phyloP scores from a whole-genome alignment of 2,888 invertebrate genomes.

The Drosophila recens region DNA sequence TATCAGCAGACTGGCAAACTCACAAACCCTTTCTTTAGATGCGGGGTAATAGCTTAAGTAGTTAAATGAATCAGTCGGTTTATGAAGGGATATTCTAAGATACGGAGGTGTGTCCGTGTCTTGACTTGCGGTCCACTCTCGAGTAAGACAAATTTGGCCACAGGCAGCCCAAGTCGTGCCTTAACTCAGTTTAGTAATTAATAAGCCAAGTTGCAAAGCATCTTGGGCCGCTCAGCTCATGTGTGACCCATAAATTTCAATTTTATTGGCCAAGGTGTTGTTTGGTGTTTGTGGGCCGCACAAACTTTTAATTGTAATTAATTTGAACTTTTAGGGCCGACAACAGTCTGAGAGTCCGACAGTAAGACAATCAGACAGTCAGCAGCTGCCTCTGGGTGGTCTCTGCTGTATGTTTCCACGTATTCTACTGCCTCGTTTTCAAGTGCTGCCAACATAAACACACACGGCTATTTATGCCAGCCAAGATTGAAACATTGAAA shows the following conservation, averaged over 20 bases:
- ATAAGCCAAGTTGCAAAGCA: conserved; percentile 51
- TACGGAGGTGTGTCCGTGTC: conserved; percentile 25
- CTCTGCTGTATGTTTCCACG: conserved; percentile 6
- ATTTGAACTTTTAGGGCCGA: conserved; percentile 60
- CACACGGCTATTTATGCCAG: conserved; percentile 71
- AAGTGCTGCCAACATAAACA: conserved; percentile 81
- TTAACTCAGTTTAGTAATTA: conserved; percentile 61
- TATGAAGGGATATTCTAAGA: not conserved
- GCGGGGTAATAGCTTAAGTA: conserved; percentile 62
- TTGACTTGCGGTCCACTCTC: conserved; percentile 58
- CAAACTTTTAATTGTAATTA: conserved; percentile 78
- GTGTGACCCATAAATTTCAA: conserved; percentile 81
- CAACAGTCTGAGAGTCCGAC: conserved; percentile 8
- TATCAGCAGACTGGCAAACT: conserved; percentile 61
- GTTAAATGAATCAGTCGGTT: conserved; percentile 67
- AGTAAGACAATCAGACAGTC: conserved; percentile 16
- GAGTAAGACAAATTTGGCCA: conserved; percentile 70
- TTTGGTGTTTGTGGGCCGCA: conserved; percentile 32
- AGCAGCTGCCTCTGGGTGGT: conserved; percentile 47
- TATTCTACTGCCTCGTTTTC: conserved; percentile 46
- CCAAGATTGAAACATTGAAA: conserved; percentile 66
- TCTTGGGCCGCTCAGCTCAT: conserved; percentile 66
- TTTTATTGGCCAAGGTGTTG: conserved; percentile 78
- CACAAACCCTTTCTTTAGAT: conserved; percentile 42
- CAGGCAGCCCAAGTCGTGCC: conserved; percentile 22